Evolutionary conservation across 2,797 vertebrate species (phyloP), one percentile per base, ranked within the genome.

Genomic region (Eulemur coronatus): DNA sequence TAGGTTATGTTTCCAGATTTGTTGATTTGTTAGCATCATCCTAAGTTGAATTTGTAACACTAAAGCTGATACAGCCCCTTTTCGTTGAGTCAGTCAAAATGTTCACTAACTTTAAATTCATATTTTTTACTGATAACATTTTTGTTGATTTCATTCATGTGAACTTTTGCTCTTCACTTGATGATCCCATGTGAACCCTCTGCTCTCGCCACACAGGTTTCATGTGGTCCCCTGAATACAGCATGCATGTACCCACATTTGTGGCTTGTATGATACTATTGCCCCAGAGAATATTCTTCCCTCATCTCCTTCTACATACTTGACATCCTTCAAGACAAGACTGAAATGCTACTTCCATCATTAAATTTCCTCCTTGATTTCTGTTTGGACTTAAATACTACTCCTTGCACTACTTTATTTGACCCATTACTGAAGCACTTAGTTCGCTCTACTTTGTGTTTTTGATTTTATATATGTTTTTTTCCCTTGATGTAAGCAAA

Each of bases 21-120:
- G 43, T 95, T 35, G 35, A 85, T 84, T 95, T 92, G 57, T 78
- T 38, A 76, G 38, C 50, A 59, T 93, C 17, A 30, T 75, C 43
- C 13, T 75, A 67, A 89, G 24, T 26, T 59, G 75, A 17, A 73
- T 92, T 63, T 75, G 46, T 89, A 76, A 70, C 43, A 72, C 48
- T 38, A 57, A 92, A 61, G 3, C 38, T 93, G 48, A 17, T 70
- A 2, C 5, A 72, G 2, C 65, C 5, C 3, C 15, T 89, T 90
- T 75, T 70, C 50, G 87, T 59, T 86, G 18, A 76, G 87, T 41
- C 46, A 79, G 20, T 95, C 46, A 92, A 65, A 78, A 65, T 91
- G 14, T 92, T 92, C 90, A 69, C 22, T 67, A 13, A 92, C 61
- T 92, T 96, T 87, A 50, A 89, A 94, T 90, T 93, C 41, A 15